Evolutionary conservation across 2,113 vertebrate species (phyloP), one percentile per base, ranked within the genome.

Genomic region (Silurus asotus): DNA sequence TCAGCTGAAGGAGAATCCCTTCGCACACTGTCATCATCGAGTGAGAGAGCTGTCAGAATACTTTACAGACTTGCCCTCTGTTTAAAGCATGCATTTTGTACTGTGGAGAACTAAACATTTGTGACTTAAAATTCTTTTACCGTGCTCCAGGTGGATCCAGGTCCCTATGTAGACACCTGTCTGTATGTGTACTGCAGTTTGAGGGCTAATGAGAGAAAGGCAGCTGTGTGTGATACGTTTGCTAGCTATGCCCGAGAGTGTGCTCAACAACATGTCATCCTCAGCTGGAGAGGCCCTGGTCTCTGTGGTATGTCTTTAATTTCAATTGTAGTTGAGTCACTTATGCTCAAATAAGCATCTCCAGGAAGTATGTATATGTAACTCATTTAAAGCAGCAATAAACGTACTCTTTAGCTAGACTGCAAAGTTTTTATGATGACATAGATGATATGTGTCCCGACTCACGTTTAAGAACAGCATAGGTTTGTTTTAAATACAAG

Each of bases 181-280:
- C 84, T 96, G 82, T 97, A 95, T 20, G 75, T 96, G 86, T 93
- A 93, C 91, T 97, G 97, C 58, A 91, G 78, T 84, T 87, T 89
- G 0, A 80, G 87, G 0, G 83, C 85, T 0, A 25, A 53, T 0
- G 87, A 88, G 0, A 91, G 88, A 4, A 87, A 76, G 0, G 28
- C 62, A 0, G 92, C 93, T 0, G 90, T 94, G 81, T 97, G 97
- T 0, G 91, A 95, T 90, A 97, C 96, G 0, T 90, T 98, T 17
- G 94, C 96, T 65, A 93, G 90, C 90, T 97, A 97, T 0, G 93
- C 93, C 49, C 95, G 94, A 11, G 96, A 96, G 75, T 98, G 97
- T 25, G 95, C 95, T 56, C 94, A 93, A 55, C 92, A 88, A 4
- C 94, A 91, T 0, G 13, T 94, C 85, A 48, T 91, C 5, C 0